Evolutionary conservation across 2,888 invertebrate genomes (phyloP).

Genomic region (Lydus trimaculatus): DNA sequence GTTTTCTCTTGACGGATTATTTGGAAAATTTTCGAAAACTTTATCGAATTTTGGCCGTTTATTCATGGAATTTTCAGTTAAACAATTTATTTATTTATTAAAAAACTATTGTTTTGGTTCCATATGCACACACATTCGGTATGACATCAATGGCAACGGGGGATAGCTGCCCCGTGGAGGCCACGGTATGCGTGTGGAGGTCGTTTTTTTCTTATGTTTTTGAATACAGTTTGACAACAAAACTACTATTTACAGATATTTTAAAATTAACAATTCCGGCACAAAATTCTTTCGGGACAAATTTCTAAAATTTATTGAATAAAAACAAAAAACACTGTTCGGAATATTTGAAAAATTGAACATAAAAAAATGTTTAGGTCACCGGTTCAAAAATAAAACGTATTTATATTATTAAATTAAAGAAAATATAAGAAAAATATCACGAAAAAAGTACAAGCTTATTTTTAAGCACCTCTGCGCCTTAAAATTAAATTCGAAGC

Average conservation of each 20-base stretch:
- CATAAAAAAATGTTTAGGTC: conserved; percentile 62
- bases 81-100: conserved; percentile 21
- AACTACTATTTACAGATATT: conserved; percentile 55
- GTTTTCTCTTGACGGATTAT: conserved; percentile 33
- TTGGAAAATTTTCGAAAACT: neutral
- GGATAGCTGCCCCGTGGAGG: conserved; percentile 36
- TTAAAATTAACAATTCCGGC: conserved; percentile 18
- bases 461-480: conserved; percentile 76
- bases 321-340: conserved; percentile 61
- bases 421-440: conserved; percentile 61
- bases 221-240: conserved; percentile 53
- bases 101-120: conserved; percentile 54
- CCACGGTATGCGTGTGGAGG: conserved; percentile 52
- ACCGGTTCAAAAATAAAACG: conserved; percentile 63
- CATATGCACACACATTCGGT: conserved; percentile 62
- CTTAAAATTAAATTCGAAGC: conserved; percentile 70
- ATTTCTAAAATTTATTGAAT: conserved; percentile 39
- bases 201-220: conserved; percentile 51
- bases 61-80: conserved; percentile 44
- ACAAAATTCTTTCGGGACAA: neutral
- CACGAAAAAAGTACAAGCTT: conserved; percentile 76
- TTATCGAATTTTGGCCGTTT: conserved; percentile 54
- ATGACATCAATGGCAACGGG: conserved; percentile 50
- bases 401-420: conserved; percentile 15
- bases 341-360: conserved; percentile 50